These are phyloP conservation scores for Monopis laevigella DNA, from an alignment of 2,888 invertebrate genomes.

Conservation along the genomic window DNA sequence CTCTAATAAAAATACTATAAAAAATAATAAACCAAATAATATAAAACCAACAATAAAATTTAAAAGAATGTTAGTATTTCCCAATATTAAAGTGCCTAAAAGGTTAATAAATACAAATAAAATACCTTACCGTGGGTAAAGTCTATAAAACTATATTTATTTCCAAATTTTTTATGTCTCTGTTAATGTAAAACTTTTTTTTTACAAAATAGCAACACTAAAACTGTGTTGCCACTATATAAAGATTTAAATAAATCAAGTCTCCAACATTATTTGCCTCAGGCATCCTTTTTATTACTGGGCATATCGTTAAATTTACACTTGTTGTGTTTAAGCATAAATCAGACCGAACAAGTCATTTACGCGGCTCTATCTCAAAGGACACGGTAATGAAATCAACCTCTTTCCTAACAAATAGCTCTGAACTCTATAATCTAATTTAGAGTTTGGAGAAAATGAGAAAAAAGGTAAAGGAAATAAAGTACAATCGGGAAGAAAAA, in stretches of 20 bases:
- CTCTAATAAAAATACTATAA: too few species aligned
- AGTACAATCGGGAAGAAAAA: slow-evolving; percentile 20
- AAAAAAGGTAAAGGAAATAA: slow-evolving; percentile 25
- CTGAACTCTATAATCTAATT: slow-evolving; percentile 44
- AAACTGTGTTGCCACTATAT: too few species aligned
- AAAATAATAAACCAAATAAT: too few species aligned
- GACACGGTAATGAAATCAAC: slow-evolving; percentile 44
- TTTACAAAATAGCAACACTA: too few species aligned
- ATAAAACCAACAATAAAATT: too few species aligned
- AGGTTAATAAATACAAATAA: too few species aligned
- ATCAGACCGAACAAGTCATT: slow-evolving; percentile 10
- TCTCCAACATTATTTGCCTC: neutral
- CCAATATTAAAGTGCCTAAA: too few species aligned
- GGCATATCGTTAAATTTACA: slow-evolving; percentile 10
- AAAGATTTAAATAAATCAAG: slow-evolving; percentile 1
- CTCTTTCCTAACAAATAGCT: slow-evolving; percentile 40
- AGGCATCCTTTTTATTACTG: slow-evolving; percentile 1
- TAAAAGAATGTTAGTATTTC: too few species aligned
- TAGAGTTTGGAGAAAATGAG: neutral
- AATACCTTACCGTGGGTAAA: too few species aligned
- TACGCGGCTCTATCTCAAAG: slow-evolving; percentile 1
- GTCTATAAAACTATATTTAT: too few species aligned
- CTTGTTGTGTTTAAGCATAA: slow-evolving; percentile 3
- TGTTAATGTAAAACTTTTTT: too few species aligned
- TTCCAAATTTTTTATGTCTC: too few species aligned